Base-by-base conservation (phyloP, 2,113 vertebrate genomes). In the Caretta caretta region DNA sequence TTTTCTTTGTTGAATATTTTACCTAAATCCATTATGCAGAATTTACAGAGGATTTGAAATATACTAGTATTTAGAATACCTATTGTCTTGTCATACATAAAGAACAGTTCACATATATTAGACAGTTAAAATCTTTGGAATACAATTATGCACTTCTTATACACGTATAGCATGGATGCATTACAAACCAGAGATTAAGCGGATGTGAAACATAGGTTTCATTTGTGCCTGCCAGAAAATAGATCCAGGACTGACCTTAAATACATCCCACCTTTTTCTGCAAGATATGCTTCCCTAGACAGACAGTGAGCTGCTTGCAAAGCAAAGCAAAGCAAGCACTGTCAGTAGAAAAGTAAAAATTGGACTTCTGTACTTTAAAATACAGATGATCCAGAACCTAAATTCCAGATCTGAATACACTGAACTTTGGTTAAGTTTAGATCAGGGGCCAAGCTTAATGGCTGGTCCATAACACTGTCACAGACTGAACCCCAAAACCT, bases 171-270 rank as follows among this genome's bases (percentile, higher is more conserved):
- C 62, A 82, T 88, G 80, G 25, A 83, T 46, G 38, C 35, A 42
- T 83, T 56, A 83, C 54, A 56, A 42, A 69, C 24, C 25, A 16
- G n/a, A 27, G 25, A 82, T n/a, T 83, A 25, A 20, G 24, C 11
- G 25, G 8, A 48, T 83, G 0, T 42, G 10, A 31, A 81, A 81
- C 16, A 87, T 54, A 57, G 8, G 35, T 93, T 78, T 90, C 79
- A 93, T 90, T 92, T 93, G 48, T 11, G 9, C 80, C 50, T 90
- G 35, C 62, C 38, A 94, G 81, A 59, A 86, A 83, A 82, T 10
- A 29, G 62, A 14, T 46, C 50, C 50, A 94, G 27, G 29, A 14
- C 88, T 76, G 51, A 54, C 53, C 50, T 59, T 62, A 92, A 91
- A 94, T 54, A 14, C 84, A 83, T 20, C 56, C 5, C 51, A 62